Evolutionary conservation across 1,140 invertebrate genomes (phyloP).

Genomic region (Musca vetustissima): DNA sequence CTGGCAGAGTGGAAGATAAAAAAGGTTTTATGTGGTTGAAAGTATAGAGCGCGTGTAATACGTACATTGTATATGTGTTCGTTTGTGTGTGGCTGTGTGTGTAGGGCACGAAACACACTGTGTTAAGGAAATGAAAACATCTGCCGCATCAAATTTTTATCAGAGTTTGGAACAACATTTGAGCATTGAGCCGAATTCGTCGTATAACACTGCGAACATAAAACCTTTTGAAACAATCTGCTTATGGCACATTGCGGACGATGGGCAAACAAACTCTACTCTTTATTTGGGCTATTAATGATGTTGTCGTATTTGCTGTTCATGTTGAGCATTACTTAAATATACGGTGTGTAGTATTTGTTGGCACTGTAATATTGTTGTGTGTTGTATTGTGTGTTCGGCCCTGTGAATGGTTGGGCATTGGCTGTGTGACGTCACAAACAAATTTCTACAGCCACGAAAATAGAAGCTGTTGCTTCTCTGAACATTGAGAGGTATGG

Average conservation of each 20-base stretch:
- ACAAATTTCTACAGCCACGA: not conserved
- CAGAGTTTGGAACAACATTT: constrained; percentile 4
- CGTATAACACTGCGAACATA: not conserved
- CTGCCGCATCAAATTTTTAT: constrained; percentile 16
- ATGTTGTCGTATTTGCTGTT: not conserved
- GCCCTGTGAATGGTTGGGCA: not conserved
- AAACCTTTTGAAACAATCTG: constrained; percentile 19
- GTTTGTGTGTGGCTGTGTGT: too few relatives aligned
- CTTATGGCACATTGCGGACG: constrained; percentile 13
- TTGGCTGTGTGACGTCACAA: not conserved
- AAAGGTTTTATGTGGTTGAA: too few relatives aligned
- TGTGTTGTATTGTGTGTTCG: too few relatives aligned
- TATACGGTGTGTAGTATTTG: not conserved
- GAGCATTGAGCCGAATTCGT: not conserved
- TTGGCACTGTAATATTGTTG: too few relatives aligned
- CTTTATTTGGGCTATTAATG: too few relatives aligned
- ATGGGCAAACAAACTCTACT: too few relatives aligned
- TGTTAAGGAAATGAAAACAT: constrained; percentile 19
- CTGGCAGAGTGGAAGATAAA: too few relatives aligned
- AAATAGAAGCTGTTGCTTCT: constrained; percentile 19
- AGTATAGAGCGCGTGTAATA: too few relatives aligned
- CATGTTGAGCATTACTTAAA: not conserved
- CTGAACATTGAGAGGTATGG: not conserved
- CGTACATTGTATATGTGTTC: too few relatives aligned
- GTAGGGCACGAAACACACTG: too few relatives aligned